Conservation (phyloP, 2,113 vertebrate species). For the Aramus guarauna region DNA sequence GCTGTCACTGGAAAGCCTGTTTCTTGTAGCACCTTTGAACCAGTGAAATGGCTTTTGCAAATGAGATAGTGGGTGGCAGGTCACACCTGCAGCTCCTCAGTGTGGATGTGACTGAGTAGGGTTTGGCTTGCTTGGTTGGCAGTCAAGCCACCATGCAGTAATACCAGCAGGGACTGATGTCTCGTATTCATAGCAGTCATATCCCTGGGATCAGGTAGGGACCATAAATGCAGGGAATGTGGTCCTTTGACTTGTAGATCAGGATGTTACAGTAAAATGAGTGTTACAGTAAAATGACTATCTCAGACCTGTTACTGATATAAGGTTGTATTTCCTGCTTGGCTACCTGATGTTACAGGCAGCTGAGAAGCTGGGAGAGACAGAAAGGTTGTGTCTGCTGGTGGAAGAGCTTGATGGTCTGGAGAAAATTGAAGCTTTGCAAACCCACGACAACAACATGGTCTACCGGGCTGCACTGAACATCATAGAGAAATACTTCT, state of each 20-base stretch:
- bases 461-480: slow-evolving; percentile 78
- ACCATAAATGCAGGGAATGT: neutral
- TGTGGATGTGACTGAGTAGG: neutral
- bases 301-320: neutral
- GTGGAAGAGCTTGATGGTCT: slow-evolving; percentile 84
- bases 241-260: neutral
- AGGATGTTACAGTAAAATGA: too few species aligned
- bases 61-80: neutral
- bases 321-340: neutral
- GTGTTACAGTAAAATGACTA: too few species aligned
- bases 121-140: neutral
- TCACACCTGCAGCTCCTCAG: neutral
- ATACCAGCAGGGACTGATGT: neutral
- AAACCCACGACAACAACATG: slow-evolving; percentile 80
- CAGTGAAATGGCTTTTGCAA: neutral
- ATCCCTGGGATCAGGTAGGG: neutral
- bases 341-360: slow-evolving; percentile 60
- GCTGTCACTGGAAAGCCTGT: neutral
- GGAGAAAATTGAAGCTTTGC: slow-evolving; percentile 84
- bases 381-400: slow-evolving; percentile 78
- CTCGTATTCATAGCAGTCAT: rapidly evolving
- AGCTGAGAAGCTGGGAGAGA: slow-evolving; percentile 80
- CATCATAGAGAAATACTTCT: slow-evolving; percentile 86
- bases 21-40: neutral
- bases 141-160: neutral